These are phyloP conservation scores for Pseudorasbora parva DNA, from an alignment of 2,113 vertebrate species.

Conservation along the genomic window DNA sequence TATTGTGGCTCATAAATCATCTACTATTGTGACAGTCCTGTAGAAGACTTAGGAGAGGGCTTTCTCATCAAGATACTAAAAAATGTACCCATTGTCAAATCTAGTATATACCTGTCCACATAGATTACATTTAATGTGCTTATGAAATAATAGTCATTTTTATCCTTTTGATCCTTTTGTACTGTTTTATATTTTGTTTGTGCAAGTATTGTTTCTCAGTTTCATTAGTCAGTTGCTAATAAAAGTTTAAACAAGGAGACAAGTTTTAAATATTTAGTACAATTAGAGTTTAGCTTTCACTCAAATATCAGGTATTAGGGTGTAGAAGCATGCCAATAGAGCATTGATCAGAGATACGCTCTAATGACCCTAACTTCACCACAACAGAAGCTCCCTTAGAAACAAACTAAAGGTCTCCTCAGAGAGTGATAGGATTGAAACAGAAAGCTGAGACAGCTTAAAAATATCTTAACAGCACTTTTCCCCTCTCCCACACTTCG, in stretches of 20 bases:
- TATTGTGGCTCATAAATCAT: conserved; percentile 11
- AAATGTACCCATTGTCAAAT: neutral
- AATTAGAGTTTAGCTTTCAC: conserved; percentile 26
- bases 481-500: neutral
- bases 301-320: conserved; percentile 22
- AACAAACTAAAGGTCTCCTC: neutral
- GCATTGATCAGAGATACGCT: conserved; percentile 15
- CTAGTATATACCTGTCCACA: conserved; percentile 14
- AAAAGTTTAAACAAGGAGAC: conserved; percentile 26
- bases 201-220: neutral
- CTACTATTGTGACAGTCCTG: neutral
- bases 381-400: neutral
- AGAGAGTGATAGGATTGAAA: neutral
- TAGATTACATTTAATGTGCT: neutral
- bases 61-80: conserved; percentile 31
- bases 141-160: neutral
- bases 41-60: conserved; percentile 4
- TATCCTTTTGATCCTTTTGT: too few species aligned
- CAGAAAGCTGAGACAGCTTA: conserved; percentile 7
- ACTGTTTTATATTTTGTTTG: too few species aligned
- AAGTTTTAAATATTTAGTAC: conserved; percentile 48
- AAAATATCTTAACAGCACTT: neutral
- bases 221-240: neutral
- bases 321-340: conserved; percentile 39
- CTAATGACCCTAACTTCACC: neutral